Evolutionary conservation across 2,113 vertebrate genomes (phyloP), one percentile per base, ranked within the genome.

Genomic region (Grus americana): DNA sequence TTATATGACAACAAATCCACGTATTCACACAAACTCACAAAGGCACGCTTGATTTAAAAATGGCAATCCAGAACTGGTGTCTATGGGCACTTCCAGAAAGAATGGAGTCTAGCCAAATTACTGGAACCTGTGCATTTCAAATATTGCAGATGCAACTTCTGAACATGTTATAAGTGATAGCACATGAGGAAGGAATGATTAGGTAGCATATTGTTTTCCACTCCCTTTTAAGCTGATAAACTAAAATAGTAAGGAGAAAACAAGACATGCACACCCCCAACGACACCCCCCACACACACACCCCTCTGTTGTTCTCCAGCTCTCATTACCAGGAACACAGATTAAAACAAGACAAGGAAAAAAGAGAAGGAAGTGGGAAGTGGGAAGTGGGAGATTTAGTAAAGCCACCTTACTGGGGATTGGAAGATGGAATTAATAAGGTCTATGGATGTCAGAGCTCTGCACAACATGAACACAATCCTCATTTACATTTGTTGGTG

Each of bases 161-260:
- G n/a, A 2, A 3, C 5, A 1, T 3, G 12, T 67, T 85, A 6
- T 2, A 73, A 42, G 9, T 46, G 29, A 65, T 0, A 68, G 66
- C 22, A 73, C 7, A 9, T 15, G 17, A 22, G 8, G 22, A 71
- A 88, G 50, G 29, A 84, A 63, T 30, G 2, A 44, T 55, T 24
- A 79, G 18, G 23, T 14, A 66, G 54, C 12, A 61, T 0, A 61
- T 16, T 40, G 19, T 36, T 52, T 79, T 52, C 44, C 47, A 67
- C 10, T 63, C 46, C 29, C 36, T 88, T 75, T 66, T 30, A 70
- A 23, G 22, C 12, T 75, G 54, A 73, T 49, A 79, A 88, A 49
- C 9, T 27, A 58, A 67, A 65, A 50, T 1, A 79, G 23, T 16
- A 36, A 75, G 38, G 22, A 88, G 61, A 72, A 94, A 17, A 29